Percentiles rank a stretch among this genome's conserved stretches.
phyloP scores from a whole-genome alignment of 2,113 vertebrate species.

The Agelaius phoeniceus region DNA sequence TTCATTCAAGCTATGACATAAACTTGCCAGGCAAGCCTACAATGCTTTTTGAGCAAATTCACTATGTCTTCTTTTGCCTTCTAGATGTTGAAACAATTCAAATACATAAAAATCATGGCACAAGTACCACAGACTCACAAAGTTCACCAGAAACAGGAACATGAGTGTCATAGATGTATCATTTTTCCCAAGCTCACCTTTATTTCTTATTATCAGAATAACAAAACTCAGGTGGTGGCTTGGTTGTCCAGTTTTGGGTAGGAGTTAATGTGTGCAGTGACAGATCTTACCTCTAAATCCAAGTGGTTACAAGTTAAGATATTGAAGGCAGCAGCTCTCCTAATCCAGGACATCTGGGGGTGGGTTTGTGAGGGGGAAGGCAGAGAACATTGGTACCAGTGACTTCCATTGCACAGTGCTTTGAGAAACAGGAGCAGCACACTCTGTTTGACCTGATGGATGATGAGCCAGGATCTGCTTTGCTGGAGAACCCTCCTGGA shows the following conservation, averaged over 20 bases:
- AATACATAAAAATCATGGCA: neutral
- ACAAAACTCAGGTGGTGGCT: neutral
- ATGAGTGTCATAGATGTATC: accelerated
- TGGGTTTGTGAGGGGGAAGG: neutral
- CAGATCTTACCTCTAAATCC: neutral
- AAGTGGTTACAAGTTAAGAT: accelerated
- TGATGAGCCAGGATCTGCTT: neutral
- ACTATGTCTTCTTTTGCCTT: neutral
- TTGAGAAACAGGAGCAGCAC: neutral
- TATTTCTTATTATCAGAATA: neutral
- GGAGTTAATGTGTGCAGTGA: neutral
- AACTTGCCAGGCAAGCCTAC: neutral
- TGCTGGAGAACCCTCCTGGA: neutral
- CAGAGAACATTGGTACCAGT: neutral
- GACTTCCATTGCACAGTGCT: accelerated
- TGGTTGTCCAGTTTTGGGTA: neutral
- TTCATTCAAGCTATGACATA: neutral
- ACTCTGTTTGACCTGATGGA: neutral
- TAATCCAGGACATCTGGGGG: neutral
- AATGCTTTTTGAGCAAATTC: neutral
- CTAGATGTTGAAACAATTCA: neutral
- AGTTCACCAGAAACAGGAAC: neutral
- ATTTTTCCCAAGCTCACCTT: neutral
- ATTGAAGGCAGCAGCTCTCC: neutral
- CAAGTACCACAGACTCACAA: accelerated